These are phyloP conservation scores for Dicrurus megarhynchus DNA, from an alignment of 2,113 vertebrate genomes.

Conservation along the genomic window DNA sequence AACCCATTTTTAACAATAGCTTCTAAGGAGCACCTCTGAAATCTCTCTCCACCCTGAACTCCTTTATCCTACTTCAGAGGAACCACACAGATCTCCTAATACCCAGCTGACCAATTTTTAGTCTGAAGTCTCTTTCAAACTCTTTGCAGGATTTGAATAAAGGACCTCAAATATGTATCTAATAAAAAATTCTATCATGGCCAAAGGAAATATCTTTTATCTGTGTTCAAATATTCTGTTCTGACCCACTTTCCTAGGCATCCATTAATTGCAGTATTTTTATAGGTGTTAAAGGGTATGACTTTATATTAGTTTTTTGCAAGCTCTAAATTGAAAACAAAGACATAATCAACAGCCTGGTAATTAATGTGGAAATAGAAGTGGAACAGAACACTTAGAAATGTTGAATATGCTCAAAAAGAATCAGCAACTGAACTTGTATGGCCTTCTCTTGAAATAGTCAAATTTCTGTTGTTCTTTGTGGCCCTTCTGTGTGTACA, in stretches of 20 bases:
- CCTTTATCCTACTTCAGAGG: background rate
- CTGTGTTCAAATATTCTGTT: background rate
- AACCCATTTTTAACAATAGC: background rate
- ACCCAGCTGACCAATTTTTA: background rate
- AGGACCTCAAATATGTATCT: background rate
- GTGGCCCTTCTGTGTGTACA: background rate
- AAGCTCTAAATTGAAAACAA: background rate
- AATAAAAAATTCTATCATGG: background rate
- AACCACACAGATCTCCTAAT: background rate
- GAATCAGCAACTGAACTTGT: background rate
- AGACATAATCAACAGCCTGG: background rate
- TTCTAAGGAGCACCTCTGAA: background rate
- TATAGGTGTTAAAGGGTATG: background rate
- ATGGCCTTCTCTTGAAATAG: background rate
- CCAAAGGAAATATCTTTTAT: constrained; percentile 10
- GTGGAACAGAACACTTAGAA: background rate
- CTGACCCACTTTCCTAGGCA: background rate
- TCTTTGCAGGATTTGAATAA: background rate
- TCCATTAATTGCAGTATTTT: background rate
- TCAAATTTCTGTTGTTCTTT: background rate
- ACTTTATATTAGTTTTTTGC: background rate
- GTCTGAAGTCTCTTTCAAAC: background rate
- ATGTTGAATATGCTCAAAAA: background rate
- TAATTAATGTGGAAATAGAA: background rate
- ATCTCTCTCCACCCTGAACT: background rate